Evolutionary conservation across 2,797 vertebrate species (phyloP).

Genomic region (Rhadinocentrus ornatus): DNA sequence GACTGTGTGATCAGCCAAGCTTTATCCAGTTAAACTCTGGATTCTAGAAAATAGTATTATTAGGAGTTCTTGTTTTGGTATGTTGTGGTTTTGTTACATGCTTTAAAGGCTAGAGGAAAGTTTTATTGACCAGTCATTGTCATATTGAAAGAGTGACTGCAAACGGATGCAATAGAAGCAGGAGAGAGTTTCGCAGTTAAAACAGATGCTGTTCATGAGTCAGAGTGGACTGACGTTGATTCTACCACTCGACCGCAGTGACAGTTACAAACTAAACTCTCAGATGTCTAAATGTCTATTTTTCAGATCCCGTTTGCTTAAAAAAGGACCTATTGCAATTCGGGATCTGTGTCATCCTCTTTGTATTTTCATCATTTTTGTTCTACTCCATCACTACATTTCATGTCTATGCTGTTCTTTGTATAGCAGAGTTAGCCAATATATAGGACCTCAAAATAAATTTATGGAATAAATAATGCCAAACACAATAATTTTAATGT

Average conservation of each 20-base stretch:
- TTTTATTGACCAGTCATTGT: conserved; percentile 34
- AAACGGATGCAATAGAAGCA: conserved; percentile 51
- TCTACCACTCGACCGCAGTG: conserved; percentile 53
- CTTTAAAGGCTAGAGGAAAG: conserved; percentile 34
- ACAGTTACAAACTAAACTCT: conserved; percentile 38
- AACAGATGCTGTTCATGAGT: conserved; percentile 11
- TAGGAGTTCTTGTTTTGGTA: conserved; percentile 38
- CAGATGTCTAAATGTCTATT: conserved; percentile 52
- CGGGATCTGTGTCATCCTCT: conserved; percentile 44
- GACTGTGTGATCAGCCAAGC: conserved; percentile 35
- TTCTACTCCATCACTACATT: conserved; percentile 56
- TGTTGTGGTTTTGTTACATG: conserved; percentile 58
- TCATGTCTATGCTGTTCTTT: conserved; percentile 67
- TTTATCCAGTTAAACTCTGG: conserved; percentile 26
- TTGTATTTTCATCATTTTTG: conserved; percentile 49
- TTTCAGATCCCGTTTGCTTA: conserved; percentile 48
- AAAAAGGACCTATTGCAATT: conserved; percentile 19
- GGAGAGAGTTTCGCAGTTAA: conserved; percentile 21
- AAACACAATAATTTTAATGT: conserved; percentile 33
- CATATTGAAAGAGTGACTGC: conserved; percentile 38
- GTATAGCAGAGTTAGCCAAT: conserved; percentile 52
- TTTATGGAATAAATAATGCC: conserved; percentile 76
- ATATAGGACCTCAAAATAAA: conserved; percentile 65
- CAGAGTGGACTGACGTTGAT: conserved; percentile 11
- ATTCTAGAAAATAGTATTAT: conserved; percentile 31